Base-by-base conservation (phyloP, 2,888 invertebrate species). In the Drosophila seclusa region DNA sequence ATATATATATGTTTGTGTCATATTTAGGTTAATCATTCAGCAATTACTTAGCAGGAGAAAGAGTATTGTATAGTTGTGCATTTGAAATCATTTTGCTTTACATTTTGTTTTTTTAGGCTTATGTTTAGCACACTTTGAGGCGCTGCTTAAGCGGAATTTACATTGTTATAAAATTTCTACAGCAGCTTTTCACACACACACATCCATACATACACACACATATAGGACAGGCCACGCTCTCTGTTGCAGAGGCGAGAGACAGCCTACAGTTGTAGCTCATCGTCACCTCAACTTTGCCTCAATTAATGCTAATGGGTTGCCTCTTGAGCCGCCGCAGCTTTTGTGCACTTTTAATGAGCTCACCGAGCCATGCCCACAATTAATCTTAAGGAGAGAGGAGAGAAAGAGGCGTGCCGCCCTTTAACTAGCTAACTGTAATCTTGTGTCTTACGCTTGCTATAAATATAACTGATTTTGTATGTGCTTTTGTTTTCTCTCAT, bases 271-370 rank as follows among this genome's bases (percentile, higher is more conserved):
- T 64, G 53, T 78, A 65, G 66, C 71, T 73, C 74, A 66, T 66
- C 66, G 50, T 52, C 68, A 67, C 75, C 78, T 76, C 82, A 76
- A 73, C 78, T 83, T 69, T 74, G 65, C 63, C 57, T 76, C 76
- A 87, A 83, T 86, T 83, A 86, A 82, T 80, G 74, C 73, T 73
- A 83, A 89, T 78, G 67, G 78, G 62, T 68, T 73, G 68, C 58
- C 73, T 54, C 82, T 73, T 78, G 73, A 78, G 71, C 64, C 49
- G 68, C 57, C 59, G 63, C 64, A 64, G 68, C 68, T 72, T 68
- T 70, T 74, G 70, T 67, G 64, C 70, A 52, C 48, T 42, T 72
- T 77, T 78, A 79, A 86, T 80, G 75, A 76, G 67, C 62, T 64
- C 60, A 16, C 40, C 1, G 31, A 21, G 55, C 65, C 65, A 55